These are phyloP conservation scores for Dimorphilus gyrociliatus DNA, from an alignment of 2,888 invertebrate species.

Conservation along the genomic window DNA sequence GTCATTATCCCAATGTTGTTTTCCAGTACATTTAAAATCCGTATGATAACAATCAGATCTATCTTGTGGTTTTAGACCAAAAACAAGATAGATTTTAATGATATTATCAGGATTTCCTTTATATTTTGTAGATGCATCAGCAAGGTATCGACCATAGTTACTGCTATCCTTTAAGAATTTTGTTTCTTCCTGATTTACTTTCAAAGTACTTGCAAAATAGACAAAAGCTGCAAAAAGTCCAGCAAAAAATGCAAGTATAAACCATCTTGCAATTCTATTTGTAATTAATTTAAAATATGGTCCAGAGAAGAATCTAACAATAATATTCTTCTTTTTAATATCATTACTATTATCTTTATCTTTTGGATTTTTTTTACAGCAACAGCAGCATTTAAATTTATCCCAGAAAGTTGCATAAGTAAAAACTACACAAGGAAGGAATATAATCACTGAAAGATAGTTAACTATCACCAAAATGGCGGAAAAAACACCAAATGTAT, in stretches of 20 bases:
- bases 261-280: constrained; percentile 12
- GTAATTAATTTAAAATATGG: constrained; percentile 16
- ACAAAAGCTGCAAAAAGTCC: constrained; percentile 14
- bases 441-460: constrained; percentile 28
- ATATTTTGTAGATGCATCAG: too few species aligned
- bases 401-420: constrained; percentile 12
- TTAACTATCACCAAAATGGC: constrained; percentile 23
- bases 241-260: constrained; percentile 12
- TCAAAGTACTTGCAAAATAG: constrained; percentile 14
- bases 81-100: too few species aligned
- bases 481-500: constrained; percentile 24
- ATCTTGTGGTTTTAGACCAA: too few species aligned
- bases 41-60: too few species aligned
- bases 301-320: constrained; percentile 16
- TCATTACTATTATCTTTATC: too few species aligned
- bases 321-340: too few species aligned
- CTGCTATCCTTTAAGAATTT: constrained; percentile 16
- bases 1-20: too few species aligned
- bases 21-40: too few species aligned
- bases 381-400: constrained; percentile 11
- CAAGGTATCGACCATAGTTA: constrained; percentile 15
- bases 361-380: too few species aligned
- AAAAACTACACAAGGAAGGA: constrained; percentile 23
- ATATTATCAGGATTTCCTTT: too few species aligned
- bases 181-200: constrained; percentile 22